Evolutionary conservation across 2,113 vertebrate genomes (phyloP).

Genomic region (Bos indicus): DNA sequence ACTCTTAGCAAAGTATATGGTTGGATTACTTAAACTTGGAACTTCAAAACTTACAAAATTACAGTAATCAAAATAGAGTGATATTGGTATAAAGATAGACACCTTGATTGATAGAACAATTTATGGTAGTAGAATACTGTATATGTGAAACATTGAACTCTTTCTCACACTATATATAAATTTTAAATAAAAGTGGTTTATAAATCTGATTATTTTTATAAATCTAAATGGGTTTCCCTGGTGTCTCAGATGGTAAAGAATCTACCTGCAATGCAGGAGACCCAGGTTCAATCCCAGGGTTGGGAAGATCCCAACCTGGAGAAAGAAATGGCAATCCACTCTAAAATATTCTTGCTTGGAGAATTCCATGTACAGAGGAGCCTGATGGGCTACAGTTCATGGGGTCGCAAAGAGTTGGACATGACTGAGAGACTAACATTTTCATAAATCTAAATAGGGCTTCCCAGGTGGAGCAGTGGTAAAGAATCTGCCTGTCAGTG

Average conservation of each 20-base stretch:
- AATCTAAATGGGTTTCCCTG: background rate
- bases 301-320: background rate
- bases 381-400: background rate
- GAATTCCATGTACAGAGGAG: background rate
- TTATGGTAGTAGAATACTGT: background rate
- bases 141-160: background rate
- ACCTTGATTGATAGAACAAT: background rate
- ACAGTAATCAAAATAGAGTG: background rate
- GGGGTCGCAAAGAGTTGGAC: background rate
- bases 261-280: background rate
- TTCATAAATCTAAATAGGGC: background rate
- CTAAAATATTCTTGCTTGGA: background rate
- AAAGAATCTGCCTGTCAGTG: background rate
- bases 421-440: background rate
- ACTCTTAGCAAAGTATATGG: background rate
- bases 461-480: background rate
- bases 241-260: background rate
- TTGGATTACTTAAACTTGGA: background rate
- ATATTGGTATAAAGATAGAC: background rate
- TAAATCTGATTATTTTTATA: background rate
- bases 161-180: background rate
- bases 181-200: background rate
- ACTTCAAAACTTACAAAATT: background rate
- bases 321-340: background rate
- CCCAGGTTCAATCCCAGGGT: background rate